Percentiles rank a stretch among this genome's conserved stretches.
These are phyloP conservation scores for Trissolcus brochymenae DNA, from an alignment of 2,888 invertebrate genomes.

Conservation along the genomic window DNA sequence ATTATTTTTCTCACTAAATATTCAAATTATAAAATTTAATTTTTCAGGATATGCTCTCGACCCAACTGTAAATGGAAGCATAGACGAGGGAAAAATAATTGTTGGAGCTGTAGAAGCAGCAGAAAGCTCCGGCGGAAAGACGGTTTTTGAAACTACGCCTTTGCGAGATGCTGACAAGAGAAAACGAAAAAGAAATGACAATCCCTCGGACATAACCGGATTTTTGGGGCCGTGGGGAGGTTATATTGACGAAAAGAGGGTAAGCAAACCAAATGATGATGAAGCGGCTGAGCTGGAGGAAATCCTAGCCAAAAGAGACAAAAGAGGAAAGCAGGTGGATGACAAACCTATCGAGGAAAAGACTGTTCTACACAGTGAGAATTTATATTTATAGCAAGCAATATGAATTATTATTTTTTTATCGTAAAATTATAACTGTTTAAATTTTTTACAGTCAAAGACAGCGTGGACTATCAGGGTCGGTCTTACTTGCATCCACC, in stretches of 20 bases:
- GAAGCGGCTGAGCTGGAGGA: constrained; percentile 96
- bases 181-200: constrained; percentile 91
- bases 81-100: constrained; percentile 76
- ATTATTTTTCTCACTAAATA: background rate
- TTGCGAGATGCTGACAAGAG: constrained; percentile 85
- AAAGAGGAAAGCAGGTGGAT: constrained; percentile 90
- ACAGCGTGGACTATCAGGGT: constrained; percentile 96
- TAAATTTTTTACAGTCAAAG: constrained; percentile 83
- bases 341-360: constrained; percentile 95
- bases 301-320: constrained; percentile 92
- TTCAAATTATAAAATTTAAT: too few species aligned
- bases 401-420: background rate
- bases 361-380: constrained; percentile 86
- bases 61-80: constrained; percentile 86
- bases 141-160: constrained; percentile 92
- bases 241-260: constrained; percentile 91
- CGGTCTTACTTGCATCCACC: constrained; percentile 95
- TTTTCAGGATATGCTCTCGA: constrained; percentile 90
- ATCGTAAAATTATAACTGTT: constrained; percentile 5
- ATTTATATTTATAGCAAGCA: background rate
- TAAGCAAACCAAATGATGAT: constrained; percentile 94
- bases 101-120: constrained; percentile 83
- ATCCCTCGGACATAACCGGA: constrained; percentile 94
- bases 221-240: constrained; percentile 99
- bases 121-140: constrained; percentile 86